Percentiles rank a stretch among this genome's conserved stretches.
Conservation (phyloP, 1,140 invertebrate genomes). For the Macrocentrus cingulum region DNA sequence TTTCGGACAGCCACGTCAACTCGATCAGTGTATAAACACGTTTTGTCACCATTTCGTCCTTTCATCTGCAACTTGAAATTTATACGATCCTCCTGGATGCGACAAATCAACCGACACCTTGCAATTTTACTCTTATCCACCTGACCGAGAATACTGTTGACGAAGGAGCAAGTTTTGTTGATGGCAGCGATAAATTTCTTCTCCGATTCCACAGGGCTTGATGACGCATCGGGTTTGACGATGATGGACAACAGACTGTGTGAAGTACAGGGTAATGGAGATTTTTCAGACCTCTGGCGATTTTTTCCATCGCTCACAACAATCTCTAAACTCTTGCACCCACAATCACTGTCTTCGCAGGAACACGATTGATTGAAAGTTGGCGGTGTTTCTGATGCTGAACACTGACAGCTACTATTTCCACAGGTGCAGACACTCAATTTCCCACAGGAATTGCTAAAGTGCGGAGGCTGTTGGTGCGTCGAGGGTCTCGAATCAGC, state of each 20-base stretch:
- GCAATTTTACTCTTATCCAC: constrained; percentile 12
- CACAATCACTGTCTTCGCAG: not conserved
- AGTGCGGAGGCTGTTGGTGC: no score
- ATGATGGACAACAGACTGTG: constrained; percentile 29
- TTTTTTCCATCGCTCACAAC: not conserved
- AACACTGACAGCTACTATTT: no score
- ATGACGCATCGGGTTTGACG: constrained; percentile 29
- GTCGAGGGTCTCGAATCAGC: no score
- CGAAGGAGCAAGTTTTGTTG: constrained; percentile 29
- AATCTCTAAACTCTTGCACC: constrained; percentile 6
- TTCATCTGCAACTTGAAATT: constrained; percentile 31
- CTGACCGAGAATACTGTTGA: constrained; percentile 32
- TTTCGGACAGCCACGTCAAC: constrained; percentile 1
- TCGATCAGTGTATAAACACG: constrained; percentile 27
- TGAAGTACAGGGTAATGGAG: constrained; percentile 34
- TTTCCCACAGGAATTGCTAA: no score
- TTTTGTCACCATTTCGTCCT: constrained; percentile 16
- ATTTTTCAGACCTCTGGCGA: not conserved
- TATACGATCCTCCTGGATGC: constrained; percentile 32
- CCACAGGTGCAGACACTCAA: no score
- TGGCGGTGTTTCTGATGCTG: no score
- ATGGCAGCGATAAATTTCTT: constrained; percentile 30
- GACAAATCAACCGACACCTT: constrained; percentile 29
- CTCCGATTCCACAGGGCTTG: constrained; percentile 6
- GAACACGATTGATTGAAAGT: no score